Evolutionary conservation across 2,797 vertebrate genomes (phyloP).

Genomic region (Enteromius trimaculatus): DNA sequence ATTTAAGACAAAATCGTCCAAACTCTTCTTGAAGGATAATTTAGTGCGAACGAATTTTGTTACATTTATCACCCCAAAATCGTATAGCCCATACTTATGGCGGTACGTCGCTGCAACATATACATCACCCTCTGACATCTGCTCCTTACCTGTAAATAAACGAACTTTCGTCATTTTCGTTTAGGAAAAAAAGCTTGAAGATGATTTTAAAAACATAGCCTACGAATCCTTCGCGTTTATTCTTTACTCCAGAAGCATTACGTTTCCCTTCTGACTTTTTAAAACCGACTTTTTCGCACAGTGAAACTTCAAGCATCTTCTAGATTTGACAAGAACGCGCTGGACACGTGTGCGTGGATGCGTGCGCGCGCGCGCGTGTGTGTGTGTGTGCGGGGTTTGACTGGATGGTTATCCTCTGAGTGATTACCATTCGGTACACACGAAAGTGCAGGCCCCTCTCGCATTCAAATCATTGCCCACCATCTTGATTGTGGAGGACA

Average conservation of each 20-base stretch:
- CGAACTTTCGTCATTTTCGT: background rate
- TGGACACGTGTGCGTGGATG: conserved; percentile 9
- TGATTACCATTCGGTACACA: conserved; percentile 86
- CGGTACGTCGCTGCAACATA: background rate
- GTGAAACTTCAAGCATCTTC: background rate
- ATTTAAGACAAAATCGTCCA: conserved; percentile 2
- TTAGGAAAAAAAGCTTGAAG: background rate
- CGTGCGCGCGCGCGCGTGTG: background rate
- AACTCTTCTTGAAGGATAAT: background rate
- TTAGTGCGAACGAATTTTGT: conserved; percentile 5
- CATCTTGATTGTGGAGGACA: conserved; percentile 87
- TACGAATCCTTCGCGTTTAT: background rate
- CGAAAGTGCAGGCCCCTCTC: conserved; percentile 80
- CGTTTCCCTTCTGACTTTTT: background rate
- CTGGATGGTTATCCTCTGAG: conserved; percentile 74
- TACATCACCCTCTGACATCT: background rate
- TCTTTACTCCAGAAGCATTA: background rate
- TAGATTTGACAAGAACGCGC: background rate
- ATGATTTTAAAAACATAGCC: background rate
- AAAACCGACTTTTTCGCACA: background rate
- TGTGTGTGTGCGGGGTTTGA: conserved; percentile 54
- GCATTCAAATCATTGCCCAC: conserved; percentile 88
- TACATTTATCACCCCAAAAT: background rate
- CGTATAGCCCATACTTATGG: background rate
- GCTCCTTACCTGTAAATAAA: conserved; percentile 17